These are phyloP conservation scores for Homarus gammarus DNA, from an alignment of 2,888 invertebrate genomes.

Conservation along the genomic window DNA sequence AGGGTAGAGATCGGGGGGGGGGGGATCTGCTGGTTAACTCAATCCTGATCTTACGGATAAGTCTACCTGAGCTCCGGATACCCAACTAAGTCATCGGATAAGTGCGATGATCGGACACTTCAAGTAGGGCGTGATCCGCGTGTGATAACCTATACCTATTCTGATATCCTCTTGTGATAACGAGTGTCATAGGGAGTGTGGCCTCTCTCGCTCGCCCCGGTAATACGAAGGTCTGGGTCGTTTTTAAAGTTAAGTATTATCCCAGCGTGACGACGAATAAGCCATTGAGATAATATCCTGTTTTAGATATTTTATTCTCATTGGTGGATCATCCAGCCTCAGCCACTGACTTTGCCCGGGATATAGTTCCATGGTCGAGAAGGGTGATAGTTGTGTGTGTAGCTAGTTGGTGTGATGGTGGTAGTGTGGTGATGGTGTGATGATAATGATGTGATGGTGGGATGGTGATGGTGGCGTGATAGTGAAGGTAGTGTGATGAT, in stretches of 20 bases:
- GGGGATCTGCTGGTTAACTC: conserved; percentile 40
- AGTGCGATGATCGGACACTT: conserved; percentile 41
- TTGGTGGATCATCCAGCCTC: conserved; percentile 7
- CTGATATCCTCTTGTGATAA: conserved; percentile 3
- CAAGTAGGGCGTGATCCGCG: conserved; percentile 30
- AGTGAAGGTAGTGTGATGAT: no score
- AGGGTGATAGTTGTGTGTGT: not conserved
- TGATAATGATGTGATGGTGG: no score
- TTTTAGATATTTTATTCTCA: conserved; percentile 5
- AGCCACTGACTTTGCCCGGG: not conserved
- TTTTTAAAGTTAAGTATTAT: not conserved
- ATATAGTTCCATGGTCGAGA: not conserved
- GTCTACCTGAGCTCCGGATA: conserved; percentile 36
- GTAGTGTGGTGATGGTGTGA: no score
- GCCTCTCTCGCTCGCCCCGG: not conserved
- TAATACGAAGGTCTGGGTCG: not conserved
- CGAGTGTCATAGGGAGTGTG: not conserved
- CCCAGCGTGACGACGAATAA: not conserved
- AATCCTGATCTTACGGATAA: conserved; percentile 50
- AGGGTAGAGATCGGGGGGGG: no score
- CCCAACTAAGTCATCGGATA: conserved; percentile 52
- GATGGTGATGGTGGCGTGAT: no score
- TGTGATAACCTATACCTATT: conserved; percentile 24
- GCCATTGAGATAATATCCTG: conserved; percentile 3
- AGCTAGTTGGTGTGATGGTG: no score